These are phyloP conservation scores for Rhingia rostrata DNA, from an alignment of 2,888 invertebrate species.

Conservation along the genomic window DNA sequence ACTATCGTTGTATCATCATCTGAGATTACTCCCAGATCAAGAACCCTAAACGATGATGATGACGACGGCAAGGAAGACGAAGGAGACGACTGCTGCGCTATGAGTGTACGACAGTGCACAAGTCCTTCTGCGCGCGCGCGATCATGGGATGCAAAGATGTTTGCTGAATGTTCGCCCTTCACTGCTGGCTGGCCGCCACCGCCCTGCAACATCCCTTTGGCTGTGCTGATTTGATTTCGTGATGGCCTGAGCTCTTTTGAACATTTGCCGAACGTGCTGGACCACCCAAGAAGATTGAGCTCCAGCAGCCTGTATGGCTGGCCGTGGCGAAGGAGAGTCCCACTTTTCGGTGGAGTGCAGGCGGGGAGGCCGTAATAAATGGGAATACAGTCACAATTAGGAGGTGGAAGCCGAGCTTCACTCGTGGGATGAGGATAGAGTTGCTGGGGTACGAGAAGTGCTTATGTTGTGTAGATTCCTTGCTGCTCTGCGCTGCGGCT, in stretches of 20 bases:
- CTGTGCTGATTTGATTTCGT: slow-evolving; percentile 75
- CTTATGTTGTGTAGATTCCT: slow-evolving; percentile 34
- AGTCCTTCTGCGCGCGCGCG: slow-evolving; percentile 45
- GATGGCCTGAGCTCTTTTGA: slow-evolving; percentile 73
- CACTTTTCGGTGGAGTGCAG: background rate
- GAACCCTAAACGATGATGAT: slow-evolving; percentile 69
- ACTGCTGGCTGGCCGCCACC: slow-evolving; percentile 14
- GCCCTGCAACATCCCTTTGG: slow-evolving; percentile 62
- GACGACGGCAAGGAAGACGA: slow-evolving; percentile 38
- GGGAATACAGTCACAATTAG: slow-evolving; percentile 75
- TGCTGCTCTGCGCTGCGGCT: slow-evolving; percentile 1
- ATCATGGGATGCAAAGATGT: slow-evolving; percentile 71
- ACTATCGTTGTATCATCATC: slow-evolving; percentile 65
- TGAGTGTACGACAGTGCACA: slow-evolving; percentile 18
- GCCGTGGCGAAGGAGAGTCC: slow-evolving; percentile 11
- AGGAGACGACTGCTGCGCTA: slow-evolving; percentile 9
- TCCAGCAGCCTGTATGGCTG: slow-evolving; percentile 74
- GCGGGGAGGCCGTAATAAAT: slow-evolving; percentile 68
- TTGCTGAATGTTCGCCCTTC: slow-evolving; percentile 63
- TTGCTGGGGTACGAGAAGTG: slow-evolving; percentile 52
- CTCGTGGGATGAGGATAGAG: slow-evolving; percentile 72
- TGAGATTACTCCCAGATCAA: slow-evolving; percentile 70
- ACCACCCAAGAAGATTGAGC: slow-evolving; percentile 74
- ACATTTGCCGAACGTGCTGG: slow-evolving; percentile 75
- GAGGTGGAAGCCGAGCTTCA: slow-evolving; percentile 68